A percentile compares a stretch with the other conserved stretches of the same genome.
phyloP scores from a whole-genome alignment of 2,888 invertebrate genomes.

The Heliconius cydno region DNA sequence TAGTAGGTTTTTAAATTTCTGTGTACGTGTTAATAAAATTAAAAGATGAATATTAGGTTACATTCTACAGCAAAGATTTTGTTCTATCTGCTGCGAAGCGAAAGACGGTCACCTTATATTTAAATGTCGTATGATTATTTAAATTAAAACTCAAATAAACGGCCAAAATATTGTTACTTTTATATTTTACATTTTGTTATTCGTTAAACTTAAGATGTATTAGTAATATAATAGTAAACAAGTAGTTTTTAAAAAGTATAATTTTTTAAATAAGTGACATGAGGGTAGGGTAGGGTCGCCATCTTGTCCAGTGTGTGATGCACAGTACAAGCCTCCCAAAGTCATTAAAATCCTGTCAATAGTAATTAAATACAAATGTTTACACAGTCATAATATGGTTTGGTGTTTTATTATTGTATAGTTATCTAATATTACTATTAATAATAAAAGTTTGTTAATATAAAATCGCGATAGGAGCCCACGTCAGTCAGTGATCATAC shows the following conservation, averaged over 20 bases:
- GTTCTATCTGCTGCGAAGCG: neutral
- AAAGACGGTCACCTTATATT: neutral
- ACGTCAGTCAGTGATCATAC: slow-evolving; percentile 7
- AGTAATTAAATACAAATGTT: neutral
- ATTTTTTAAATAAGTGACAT: neutral
- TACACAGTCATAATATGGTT: neutral
- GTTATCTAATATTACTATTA: neutral
- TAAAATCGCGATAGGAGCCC: slow-evolving; percentile 9
- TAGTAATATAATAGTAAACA: neutral
- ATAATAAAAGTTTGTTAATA: neutral
- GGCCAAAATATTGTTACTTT: neutral
- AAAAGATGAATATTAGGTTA: neutral
- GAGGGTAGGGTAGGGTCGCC: neutral
- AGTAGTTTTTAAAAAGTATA: neutral
- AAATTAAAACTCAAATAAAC: neutral
- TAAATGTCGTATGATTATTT: neutral
- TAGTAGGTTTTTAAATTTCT: no score
- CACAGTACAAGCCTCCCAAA: neutral
- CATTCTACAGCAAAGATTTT: neutral
- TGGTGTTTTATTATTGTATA: neutral
- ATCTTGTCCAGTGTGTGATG: neutral
- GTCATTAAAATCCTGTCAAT: neutral
- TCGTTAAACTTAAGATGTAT: neutral
- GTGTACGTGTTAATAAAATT: no score
- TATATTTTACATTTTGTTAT: neutral